Conservation (phyloP, 2,113 vertebrate genomes). For the Charadrius vociferus region DNA sequence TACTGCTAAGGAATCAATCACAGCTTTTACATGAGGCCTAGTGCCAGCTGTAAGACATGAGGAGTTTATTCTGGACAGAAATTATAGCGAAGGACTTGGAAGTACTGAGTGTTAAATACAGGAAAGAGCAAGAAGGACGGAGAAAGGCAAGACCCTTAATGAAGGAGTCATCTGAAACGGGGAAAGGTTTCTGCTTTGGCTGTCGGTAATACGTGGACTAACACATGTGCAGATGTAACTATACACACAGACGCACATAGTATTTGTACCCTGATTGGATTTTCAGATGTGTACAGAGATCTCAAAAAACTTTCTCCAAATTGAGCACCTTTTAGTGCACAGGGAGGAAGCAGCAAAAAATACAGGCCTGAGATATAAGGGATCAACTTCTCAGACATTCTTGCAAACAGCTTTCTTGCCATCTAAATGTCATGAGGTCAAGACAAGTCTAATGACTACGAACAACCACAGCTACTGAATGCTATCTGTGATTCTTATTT, state of each 20-base stretch:
- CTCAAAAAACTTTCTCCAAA: neutral
- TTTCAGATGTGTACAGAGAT: neutral
- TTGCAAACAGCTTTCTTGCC: neutral
- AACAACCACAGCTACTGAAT: neutral
- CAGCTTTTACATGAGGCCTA: neutral
- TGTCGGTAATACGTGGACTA: neutral
- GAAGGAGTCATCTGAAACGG: neutral
- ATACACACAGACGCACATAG: neutral
- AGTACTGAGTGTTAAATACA: neutral
- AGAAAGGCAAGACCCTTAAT: neutral
- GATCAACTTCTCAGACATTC: neutral
- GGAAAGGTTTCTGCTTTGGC: neutral
- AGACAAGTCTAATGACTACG: neutral
- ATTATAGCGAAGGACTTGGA: neutral
- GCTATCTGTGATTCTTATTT: neutral
- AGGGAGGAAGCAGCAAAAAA: neutral
- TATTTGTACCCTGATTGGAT: neutral
- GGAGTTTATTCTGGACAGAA: neutral
- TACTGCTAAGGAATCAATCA: neutral
- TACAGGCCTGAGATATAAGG: neutral
- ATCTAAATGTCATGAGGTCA: neutral
- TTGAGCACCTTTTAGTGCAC: neutral
- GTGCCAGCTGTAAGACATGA: neutral
- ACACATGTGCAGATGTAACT: neutral
- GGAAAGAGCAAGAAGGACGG: neutral